A percentile compares a stretch with the other conserved stretches of the same genome.
phyloP scores from a whole-genome alignment of 64 coral and sea anemone species.

The Pachyseris speciosa region DNA sequence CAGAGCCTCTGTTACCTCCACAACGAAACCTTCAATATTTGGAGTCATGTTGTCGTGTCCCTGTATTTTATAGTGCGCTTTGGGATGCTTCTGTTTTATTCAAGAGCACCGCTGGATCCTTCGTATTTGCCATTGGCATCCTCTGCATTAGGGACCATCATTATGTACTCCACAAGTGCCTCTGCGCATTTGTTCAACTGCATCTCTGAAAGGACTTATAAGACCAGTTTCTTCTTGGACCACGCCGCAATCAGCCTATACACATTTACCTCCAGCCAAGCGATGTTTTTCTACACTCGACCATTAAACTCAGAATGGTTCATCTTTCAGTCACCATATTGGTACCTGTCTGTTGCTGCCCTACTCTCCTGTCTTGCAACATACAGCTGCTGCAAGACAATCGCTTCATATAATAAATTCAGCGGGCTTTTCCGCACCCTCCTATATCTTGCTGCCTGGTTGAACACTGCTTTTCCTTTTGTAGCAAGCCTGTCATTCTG shows the following conservation, averaged over 20 bases:
- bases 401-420: slow-evolving; percentile 31
- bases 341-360: slow-evolving; percentile 54
- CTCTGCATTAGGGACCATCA: slow-evolving; percentile 8
- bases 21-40: slow-evolving; percentile 86
- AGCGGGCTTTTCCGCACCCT: slow-evolving; percentile 59
- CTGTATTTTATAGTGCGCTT: not conserved
- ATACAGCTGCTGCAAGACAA: slow-evolving; percentile 54
- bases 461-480: slow-evolving; percentile 62
- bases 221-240: slow-evolving; percentile 65
- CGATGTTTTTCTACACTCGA: slow-evolving; percentile 50
- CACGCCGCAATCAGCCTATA: slow-evolving; percentile 50
- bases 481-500: slow-evolving; percentile 30
- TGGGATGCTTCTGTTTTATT: not conserved
- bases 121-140: slow-evolving; percentile 38
- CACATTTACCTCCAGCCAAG: slow-evolving; percentile 46
- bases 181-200: slow-evolving; percentile 40
- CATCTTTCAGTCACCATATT: not conserved
- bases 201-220: slow-evolving; percentile 26
- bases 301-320: slow-evolving; percentile 25
- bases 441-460: slow-evolving; percentile 40
- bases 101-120: slow-evolving; percentile 5
- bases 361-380: slow-evolving; percentile 37
- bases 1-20: slow-evolving; percentile 61
- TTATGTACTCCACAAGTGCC: slow-evolving; percentile 22
- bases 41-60: slow-evolving; percentile 76